Percentiles rank a stretch among this genome's conserved stretches.
These are phyloP conservation scores for Arrhopalites spinosus DNA, from an alignment of 2,888 invertebrate species.

Conservation along the genomic window DNA sequence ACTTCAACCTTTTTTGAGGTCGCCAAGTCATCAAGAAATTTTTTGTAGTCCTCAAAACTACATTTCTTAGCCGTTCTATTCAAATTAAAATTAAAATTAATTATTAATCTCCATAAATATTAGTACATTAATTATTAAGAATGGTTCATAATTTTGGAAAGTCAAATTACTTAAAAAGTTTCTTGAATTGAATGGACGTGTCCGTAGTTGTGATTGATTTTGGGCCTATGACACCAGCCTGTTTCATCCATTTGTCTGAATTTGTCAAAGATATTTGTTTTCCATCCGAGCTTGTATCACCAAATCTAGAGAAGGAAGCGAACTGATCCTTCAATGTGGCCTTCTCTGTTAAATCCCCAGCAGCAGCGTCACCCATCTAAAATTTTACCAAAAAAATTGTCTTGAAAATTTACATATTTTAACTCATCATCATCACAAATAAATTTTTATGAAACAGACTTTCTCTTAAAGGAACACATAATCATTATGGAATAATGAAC, in stretches of 20 bases:
- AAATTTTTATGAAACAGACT: too few species aligned
- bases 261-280: slow-evolving; percentile 84
- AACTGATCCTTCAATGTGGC: slow-evolving; percentile 51
- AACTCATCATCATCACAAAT: background rate
- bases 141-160: background rate
- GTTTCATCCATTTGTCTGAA: slow-evolving; percentile 93
- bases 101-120: background rate
- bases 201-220: slow-evolving; percentile 88
- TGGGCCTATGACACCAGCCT: slow-evolving; percentile 76
- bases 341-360: slow-evolving; percentile 5
- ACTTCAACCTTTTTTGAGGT: slow-evolving; percentile 81
- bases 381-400: slow-evolving; percentile 24
- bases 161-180: slow-evolving; percentile 70
- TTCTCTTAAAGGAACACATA: too few species aligned
- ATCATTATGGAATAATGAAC: too few species aligned
- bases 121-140: background rate
- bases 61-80: slow-evolving; percentile 67
- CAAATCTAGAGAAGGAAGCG: slow-evolving; percentile 79
- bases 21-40: slow-evolving; percentile 83
- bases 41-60: slow-evolving; percentile 76
- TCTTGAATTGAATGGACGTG: slow-evolving; percentile 87
- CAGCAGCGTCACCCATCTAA: slow-evolving; percentile 52
- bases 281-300: slow-evolving; percentile 83
- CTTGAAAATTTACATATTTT: background rate
- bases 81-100: background rate